These are phyloP conservation scores for Anastrepha ludens DNA, from an alignment of 1,140 invertebrate species.

Conservation along the genomic window DNA sequence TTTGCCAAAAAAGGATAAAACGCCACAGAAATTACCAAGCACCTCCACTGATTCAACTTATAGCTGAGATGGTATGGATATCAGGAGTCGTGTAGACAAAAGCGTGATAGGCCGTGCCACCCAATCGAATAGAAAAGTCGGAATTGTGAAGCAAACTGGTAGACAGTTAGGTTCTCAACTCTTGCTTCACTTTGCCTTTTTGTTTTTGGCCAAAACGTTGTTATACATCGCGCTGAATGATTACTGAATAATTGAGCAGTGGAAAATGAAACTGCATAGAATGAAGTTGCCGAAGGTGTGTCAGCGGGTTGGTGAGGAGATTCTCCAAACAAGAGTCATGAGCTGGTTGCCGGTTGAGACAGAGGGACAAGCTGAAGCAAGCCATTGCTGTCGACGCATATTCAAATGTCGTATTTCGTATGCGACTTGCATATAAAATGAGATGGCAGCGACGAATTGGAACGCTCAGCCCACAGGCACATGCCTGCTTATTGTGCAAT, in stretches of 20 bases:
- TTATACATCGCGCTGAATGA: slow-evolving; percentile 20
- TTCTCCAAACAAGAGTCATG: not conserved
- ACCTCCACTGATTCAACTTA: not conserved
- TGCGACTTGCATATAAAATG: slow-evolving; percentile 32
- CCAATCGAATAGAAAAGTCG: not conserved
- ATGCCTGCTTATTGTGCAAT: not conserved
- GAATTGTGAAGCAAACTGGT: not conserved
- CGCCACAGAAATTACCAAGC: not conserved
- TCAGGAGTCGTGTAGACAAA: not conserved
- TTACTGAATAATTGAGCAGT: slow-evolving; percentile 48
- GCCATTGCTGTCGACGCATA: not conserved
- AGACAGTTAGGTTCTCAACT: not conserved
- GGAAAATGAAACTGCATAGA: slow-evolving; percentile 20
- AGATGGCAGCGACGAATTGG: not conserved
- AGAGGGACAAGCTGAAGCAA: not conserved
- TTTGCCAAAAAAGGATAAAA: slow-evolving; percentile 1
- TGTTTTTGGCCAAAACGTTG: not conserved
- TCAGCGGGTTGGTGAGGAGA: not conserved
- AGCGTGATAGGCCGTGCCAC: not conserved
- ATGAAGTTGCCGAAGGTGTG: not conserved
- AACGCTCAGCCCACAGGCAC: not conserved
- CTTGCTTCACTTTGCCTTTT: not conserved
- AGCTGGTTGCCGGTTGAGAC: not conserved
- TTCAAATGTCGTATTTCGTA: slow-evolving; percentile 39
- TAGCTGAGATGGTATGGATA: not conserved